Evolutionary conservation across 37 sponge, comb jelly and placozoan species (phyloP), one percentile per base, ranked within the genome.

Genomic region (Beroe ovata): DNA sequence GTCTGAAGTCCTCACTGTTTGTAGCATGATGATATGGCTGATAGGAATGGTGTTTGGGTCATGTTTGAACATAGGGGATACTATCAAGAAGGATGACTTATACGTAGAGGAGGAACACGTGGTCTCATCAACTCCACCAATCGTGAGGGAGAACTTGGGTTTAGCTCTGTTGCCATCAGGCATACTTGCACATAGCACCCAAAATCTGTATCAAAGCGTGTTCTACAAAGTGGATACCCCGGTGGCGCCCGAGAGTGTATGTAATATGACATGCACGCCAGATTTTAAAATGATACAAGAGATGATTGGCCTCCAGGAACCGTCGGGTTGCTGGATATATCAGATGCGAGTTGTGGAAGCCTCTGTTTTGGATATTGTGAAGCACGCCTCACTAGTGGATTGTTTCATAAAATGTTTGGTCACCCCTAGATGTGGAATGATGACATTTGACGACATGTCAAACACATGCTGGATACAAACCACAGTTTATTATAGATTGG

Each of bases 181-280:
- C 0, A 19, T 77, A 4, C 47, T 77, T 23, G 84, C 54, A 21
- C 42, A 39, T n/a, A 23, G 54, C 21, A 0, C 26, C 3, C 25
- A 14, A 23, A 40, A 39, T 54, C 25, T 77, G 11, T 42, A 42
- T 19, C 84, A 77, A 77, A 32, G 36, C 25, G 47, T 77, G n/a
- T 77, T 77, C 47, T 35, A 32, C 28, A 39, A 11, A n/a, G 28
- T 77, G 11, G 54, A 77, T 21, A 77, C 18, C 2, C 47, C 47
- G 1, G 23, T 35, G 3, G 0, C 84, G 36, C 84, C 84, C 1
- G 14, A 8, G 33, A 77, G 47, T 14, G 3, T 0, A 1, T 77
- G 84, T 20, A 40, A 77, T 25, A 6, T 77, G 47, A 1, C 41
- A 1, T 77, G 84, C 33, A 36, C 84, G 1, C 84, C 84, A 41